Evolutionary conservation across 2,113 vertebrate species (phyloP).

Genomic region (Eleginops maclovinus): DNA sequence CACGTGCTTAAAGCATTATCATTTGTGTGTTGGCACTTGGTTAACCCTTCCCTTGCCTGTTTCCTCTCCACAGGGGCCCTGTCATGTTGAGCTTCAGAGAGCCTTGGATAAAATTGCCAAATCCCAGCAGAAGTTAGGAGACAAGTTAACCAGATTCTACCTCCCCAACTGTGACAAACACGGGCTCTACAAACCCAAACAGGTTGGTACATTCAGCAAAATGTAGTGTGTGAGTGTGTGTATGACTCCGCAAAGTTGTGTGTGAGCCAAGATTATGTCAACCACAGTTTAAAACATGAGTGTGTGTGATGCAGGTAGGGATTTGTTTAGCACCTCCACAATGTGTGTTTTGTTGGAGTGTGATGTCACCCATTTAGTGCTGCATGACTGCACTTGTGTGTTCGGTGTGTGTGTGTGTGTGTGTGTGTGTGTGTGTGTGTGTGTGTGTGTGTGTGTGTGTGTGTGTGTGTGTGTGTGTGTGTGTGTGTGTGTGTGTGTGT

Average conservation of each 20-base stretch:
- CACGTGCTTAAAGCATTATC: constrained; percentile 7
- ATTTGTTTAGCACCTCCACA: constrained; percentile 48
- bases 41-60: constrained; percentile 19
- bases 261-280: constrained; percentile 43
- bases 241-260: constrained; percentile 26
- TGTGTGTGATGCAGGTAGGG: constrained; percentile 23
- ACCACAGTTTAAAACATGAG: constrained; percentile 8
- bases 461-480: too few species aligned
- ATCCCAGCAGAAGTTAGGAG: constrained; percentile 87
- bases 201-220: constrained; percentile 81
- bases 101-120: constrained; percentile 88
- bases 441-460: too few species aligned
- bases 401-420: too few species aligned
- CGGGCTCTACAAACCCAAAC: constrained; percentile 93
- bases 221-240: not conserved
- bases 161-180: constrained; percentile 95
- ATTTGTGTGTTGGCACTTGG: constrained; percentile 1
- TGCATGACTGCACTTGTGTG: constrained; percentile 35
- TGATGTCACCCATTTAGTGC: constrained; percentile 30
- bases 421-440: too few species aligned
- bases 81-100: constrained; percentile 90
- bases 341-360: constrained; percentile 12
- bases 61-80: constrained; percentile 85
- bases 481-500: too few species aligned
- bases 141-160: constrained; percentile 91